Percentiles rank a stretch among this genome's conserved stretches.
These are phyloP conservation scores for Aspidiotus rigidus DNA, from an alignment of 2,888 invertebrate genomes.

Conservation along the genomic window DNA sequence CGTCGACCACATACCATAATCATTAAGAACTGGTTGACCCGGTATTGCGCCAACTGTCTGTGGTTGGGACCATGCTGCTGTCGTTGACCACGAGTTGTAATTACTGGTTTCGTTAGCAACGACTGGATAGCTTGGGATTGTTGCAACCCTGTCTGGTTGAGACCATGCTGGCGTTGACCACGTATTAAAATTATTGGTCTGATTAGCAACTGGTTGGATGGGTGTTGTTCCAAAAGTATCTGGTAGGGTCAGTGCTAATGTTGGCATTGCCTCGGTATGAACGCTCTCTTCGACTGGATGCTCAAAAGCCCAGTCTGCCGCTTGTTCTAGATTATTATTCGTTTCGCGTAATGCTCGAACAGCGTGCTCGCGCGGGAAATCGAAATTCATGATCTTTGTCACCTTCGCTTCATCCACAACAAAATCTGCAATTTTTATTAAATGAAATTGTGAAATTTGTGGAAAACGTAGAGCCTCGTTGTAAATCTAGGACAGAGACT, in stretches of 20 bases:
- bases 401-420: conserved; percentile 54
- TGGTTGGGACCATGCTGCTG: too few relatives aligned
- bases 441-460: too few relatives aligned
- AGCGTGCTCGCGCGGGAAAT: conserved; percentile 78
- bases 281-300: conserved; percentile 57
- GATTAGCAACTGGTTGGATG: background rate
- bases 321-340: conserved; percentile 79
- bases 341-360: conserved; percentile 72
- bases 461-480: too few relatives aligned
- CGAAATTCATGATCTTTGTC: conserved; percentile 72
- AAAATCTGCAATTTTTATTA: conserved; percentile 39
- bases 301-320: conserved; percentile 94
- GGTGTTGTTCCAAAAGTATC: background rate
- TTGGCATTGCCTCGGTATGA: conserved; percentile 47
- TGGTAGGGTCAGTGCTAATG: background rate
- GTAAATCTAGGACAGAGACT: too few relatives aligned
- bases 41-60: too few relatives aligned
- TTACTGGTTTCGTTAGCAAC: too few relatives aligned
- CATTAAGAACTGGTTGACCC: too few relatives aligned
- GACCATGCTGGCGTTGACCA: conserved; percentile 36
- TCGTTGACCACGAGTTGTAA: too few relatives aligned
- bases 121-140: too few relatives aligned
- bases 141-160: too few relatives aligned
- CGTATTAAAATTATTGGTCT: conserved; percentile 49
- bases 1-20: too few relatives aligned